Evolutionary conservation across 2,113 vertebrate genomes (phyloP).

Genomic region (Rhineura floridana): DNA sequence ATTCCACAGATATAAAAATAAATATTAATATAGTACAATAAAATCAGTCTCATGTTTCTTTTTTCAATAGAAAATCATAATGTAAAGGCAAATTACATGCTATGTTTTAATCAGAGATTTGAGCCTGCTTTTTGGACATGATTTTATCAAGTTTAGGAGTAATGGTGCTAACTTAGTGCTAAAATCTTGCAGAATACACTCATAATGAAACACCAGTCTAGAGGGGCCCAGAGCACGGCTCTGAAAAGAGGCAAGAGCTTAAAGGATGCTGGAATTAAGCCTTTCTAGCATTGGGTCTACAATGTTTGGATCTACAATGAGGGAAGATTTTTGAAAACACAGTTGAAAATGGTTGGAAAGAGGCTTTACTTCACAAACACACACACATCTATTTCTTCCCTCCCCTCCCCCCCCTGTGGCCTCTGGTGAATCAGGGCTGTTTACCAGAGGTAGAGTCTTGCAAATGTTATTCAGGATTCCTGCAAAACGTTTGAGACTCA

Average conservation of each 20-base stretch:
- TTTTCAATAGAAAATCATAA: neutral
- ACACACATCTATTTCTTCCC: neutral
- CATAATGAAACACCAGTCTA: no score
- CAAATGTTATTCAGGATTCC: slow-evolving; percentile 57
- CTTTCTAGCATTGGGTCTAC: neutral
- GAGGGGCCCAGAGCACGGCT: no score
- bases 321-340: neutral
- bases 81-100: no score
- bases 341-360: no score
- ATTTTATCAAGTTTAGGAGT: no score
- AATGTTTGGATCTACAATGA: neutral
- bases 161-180: no score
- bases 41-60: neutral
- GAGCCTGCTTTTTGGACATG: no score
- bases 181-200: no score
- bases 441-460: slow-evolving; percentile 41
- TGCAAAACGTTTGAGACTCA: slow-evolving; percentile 34
- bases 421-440: neutral
- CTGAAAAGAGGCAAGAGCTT: no score
- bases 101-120: no score
- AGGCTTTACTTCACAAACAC: no score
- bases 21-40: neutral
- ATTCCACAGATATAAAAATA: neutral
- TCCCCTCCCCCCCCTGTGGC: neutral
- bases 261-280: neutral